These are phyloP conservation scores for Spinus pinus DNA, from an alignment of 2,797 vertebrate genomes.

Conservation along the genomic window DNA sequence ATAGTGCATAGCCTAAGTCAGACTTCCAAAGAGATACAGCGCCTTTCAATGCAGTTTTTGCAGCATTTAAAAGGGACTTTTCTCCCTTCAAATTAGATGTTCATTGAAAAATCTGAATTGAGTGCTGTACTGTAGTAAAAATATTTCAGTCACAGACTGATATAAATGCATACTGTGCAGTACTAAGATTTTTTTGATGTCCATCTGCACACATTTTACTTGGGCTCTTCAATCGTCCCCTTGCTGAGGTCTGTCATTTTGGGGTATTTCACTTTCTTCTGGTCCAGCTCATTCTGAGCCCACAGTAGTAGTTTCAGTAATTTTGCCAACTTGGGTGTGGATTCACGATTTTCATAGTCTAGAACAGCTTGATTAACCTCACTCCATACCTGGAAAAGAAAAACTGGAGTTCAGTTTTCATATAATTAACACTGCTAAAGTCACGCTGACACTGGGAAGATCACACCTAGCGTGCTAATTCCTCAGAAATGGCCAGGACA, in stretches of 20 bases:
- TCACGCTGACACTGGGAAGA: background rate
- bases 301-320: conserved; percentile 96
- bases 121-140: conserved; percentile 72
- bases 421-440: background rate
- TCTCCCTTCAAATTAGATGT: conserved; percentile 69
- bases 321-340: conserved; percentile 96
- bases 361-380: conserved; percentile 98
- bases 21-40: conserved; percentile 66
- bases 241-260: conserved; percentile 99
- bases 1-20: conserved; percentile 56
- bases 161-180: conserved; percentile 64
- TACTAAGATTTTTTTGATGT: conserved; percentile 38
- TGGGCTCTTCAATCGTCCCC: conserved; percentile 95
- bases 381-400: conserved; percentile 90
- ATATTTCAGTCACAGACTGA: conserved; percentile 73
- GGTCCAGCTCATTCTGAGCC: conserved; percentile 99
- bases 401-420: background rate
- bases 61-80: conserved; percentile 69
- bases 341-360: conserved; percentile 97
- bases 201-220: conserved; percentile 78
- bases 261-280: conserved; percentile 99
- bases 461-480: background rate
- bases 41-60: conserved; percentile 61
- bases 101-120: conserved; percentile 67
- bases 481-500: background rate